Evolutionary conservation across 2,113 vertebrate genomes (phyloP).

Genomic region (Zootoca vivipara): DNA sequence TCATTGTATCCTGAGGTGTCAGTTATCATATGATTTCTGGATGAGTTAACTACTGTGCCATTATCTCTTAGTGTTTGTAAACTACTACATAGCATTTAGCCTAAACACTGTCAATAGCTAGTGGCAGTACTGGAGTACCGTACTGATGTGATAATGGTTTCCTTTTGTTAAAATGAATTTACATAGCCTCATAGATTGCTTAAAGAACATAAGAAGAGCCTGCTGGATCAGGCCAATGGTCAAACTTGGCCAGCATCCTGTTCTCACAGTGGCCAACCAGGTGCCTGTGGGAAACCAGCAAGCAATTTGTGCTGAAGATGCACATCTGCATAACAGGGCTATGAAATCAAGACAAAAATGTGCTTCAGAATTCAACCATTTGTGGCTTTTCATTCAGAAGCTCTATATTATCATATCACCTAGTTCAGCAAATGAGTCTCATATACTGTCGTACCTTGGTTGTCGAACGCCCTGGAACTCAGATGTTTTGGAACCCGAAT

Average conservation of each 20-base stretch:
- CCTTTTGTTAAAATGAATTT: background rate
- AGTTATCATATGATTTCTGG: background rate
- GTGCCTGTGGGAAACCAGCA: no score
- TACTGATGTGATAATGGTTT: background rate
- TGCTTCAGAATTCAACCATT: background rate
- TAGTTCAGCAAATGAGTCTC: background rate
- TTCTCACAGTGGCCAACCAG: no score
- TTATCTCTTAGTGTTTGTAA: slow-evolving; percentile 18
- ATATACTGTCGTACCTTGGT: no score
- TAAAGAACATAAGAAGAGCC: background rate
- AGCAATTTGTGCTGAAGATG: background rate
- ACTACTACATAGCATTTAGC: slow-evolving; percentile 13
- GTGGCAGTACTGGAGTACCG: background rate
- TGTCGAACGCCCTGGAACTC: no score
- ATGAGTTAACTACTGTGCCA: background rate
- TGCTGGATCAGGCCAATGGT: no score
- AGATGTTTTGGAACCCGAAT: no score
- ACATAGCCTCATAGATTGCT: background rate
- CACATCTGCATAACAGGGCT: background rate
- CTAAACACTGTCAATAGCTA: background rate
- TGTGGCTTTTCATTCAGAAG: background rate
- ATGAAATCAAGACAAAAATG: background rate
- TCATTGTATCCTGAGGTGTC: background rate
- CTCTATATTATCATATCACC: background rate
- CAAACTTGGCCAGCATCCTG: no score